Evolutionary conservation across 2,113 vertebrate species (phyloP), one percentile per base, ranked within the genome.

Genomic region (Phocoena sinus): DNA sequence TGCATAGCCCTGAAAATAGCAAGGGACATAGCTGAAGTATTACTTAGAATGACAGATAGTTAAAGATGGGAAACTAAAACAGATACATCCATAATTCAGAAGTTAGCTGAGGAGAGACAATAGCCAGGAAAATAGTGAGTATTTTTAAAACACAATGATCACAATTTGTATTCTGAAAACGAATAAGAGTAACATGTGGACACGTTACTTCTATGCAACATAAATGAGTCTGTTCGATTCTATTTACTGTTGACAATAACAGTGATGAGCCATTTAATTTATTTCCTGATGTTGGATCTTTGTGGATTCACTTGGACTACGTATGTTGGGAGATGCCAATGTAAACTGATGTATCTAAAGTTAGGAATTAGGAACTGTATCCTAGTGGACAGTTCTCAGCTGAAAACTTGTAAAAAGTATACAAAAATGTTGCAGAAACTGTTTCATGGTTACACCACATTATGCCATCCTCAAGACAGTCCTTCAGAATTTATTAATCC

Each of bases 51-150:
- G 44, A 56, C 76, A 53, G 76, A 84, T 88, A 80, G 95, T 92
- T 96, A 89, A 91, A 96, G 91, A 97, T 58, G 6, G 91, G 96
- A 86, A 83, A 94, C 71, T 92, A 92, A 95, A 84, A 8, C 81
- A 96, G 92, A 98, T 92, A 96, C 92, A 96, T 50, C 0, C 89
- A 96, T 92, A 98, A 44, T 92, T n/a, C 8, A 97, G 9, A 97
- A 98, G 97, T 95, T 96, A 89, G 89, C 89, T 82, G 80, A 77
- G 68, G 93, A 95, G 33, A 95, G 53, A 94, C 60, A 60, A 92
- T 70, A 60, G 84, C 96, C 36, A 77, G 47, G 93, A 63, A 47
- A 95, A 89, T 79, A 98, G 89, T 65, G 85, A 93, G 79, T 62
- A 50, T 89, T 97, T 91, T 70, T 89, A 74, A 95, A 80, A 97